Evolutionary conservation across 2,797 vertebrate species (phyloP).

Genomic region (Melopsittacus undulatus): DNA sequence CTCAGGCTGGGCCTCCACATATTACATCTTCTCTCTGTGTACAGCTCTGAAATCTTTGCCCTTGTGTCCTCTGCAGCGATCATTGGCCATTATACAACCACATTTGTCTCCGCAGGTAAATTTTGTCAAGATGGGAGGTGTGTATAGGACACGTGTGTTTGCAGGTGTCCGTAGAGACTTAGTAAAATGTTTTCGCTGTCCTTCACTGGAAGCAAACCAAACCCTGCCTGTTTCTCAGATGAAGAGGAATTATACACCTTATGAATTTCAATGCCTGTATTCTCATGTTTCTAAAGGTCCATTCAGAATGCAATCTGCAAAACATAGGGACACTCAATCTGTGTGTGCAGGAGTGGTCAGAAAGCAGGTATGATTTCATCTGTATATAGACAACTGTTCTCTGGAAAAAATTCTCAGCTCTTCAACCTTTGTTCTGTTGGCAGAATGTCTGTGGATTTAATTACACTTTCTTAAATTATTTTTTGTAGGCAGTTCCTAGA

Average conservation of each 20-base stretch:
- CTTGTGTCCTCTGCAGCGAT: background rate
- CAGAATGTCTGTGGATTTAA: background rate
- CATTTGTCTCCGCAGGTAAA: background rate
- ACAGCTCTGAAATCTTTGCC: background rate
- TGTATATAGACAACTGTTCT: background rate
- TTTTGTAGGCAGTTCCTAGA: background rate
- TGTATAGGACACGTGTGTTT: fast-evolving
- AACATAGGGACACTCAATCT: background rate
- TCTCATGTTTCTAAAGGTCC: background rate
- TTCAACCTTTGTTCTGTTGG: background rate
- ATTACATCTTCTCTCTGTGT: background rate
- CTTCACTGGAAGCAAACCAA: background rate
- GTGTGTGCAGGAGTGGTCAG: background rate
- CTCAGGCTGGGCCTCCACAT: background rate
- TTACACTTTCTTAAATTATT: background rate
- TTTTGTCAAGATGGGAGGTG: background rate
- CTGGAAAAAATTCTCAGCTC: background rate
- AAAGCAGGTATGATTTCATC: background rate
- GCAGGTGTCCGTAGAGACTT: background rate
- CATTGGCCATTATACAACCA: background rate
- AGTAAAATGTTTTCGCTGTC: background rate
- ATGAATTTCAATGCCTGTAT: background rate
- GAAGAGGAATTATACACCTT: background rate
- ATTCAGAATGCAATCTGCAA: background rate
- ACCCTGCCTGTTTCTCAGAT: background rate